Evolutionary conservation across 1,140 invertebrate genomes (phyloP).

Genomic region (Papilio polytes): DNA sequence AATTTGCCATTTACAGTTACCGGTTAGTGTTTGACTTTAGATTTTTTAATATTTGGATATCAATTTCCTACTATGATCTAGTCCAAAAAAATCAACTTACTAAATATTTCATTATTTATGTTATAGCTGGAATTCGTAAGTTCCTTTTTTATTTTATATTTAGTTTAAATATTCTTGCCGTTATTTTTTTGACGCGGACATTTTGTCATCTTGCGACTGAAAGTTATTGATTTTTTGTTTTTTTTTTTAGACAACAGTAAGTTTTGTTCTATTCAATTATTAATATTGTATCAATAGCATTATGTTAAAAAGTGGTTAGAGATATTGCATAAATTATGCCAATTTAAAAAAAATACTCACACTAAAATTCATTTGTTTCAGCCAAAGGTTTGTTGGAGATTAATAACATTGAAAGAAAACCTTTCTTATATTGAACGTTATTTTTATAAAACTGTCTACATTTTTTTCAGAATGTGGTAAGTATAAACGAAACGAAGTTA

Average conservation of each 20-base stretch:
- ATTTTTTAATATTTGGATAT: too few relatives aligned
- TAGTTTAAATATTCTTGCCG: background rate
- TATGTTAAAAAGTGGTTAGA: background rate
- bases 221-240: background rate
- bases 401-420: background rate
- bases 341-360: background rate
- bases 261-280: background rate
- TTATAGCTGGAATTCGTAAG: slow-evolving; percentile 32
- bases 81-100: background rate
- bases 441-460: background rate
- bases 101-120: background rate
- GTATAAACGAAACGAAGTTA: slow-evolving; percentile 2
- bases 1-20: slow-evolving; percentile 21
- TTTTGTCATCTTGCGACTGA: background rate
- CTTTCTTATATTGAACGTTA: background rate
- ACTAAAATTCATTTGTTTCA: slow-evolving; percentile 1
- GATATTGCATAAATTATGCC: too few relatives aligned
- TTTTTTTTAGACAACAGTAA: slow-evolving; percentile 31
- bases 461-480: slow-evolving; percentile 32
- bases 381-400: slow-evolving; percentile 19
- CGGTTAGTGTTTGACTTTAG: slow-evolving; percentile 1
- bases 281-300: background rate
- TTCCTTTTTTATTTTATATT: background rate
- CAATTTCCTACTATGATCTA: too few relatives aligned
- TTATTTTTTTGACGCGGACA: background rate